Evolutionary conservation across 2,888 invertebrate genomes (phyloP), one percentile per base, ranked within the genome.

Genomic region (Hypercompe scribonia): DNA sequence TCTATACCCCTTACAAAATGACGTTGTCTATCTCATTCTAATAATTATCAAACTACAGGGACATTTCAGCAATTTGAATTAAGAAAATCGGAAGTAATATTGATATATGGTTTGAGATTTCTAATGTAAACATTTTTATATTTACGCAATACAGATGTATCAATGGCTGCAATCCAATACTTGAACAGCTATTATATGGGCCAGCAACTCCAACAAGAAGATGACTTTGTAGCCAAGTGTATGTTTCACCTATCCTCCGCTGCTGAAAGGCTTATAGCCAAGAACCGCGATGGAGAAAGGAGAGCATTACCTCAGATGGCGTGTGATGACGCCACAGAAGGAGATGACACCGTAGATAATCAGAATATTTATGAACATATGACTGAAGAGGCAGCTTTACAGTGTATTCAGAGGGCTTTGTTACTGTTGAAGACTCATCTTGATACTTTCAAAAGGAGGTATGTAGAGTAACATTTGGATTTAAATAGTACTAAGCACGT

Each of bases 181-280:
- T 96, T 99, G 73, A 99, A 99, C 91, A 97, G 98, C 88, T 99
- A 98, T 92, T 99, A 99, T 92, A 98, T 99, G 97, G 98, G 98
- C 13, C 98, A 98, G 77, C 98, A 98, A 88, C 91, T 99, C 65
- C 98, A 98, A 82, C 97, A 98, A 85, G 99, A 99, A 92, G 98
- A 98, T 76, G 99, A 99, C 88, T 99, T 99, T 91, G 98, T 99
- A 1, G 97, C 98, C 64, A 97, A 98, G 82, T 99, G 99, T 90
- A 99, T 99, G 99, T 97, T 98, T 70, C 98, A 98, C 91, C 96
- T 99, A 65, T 97, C 97, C 50, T 98, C 98, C 64, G 98, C 98
- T 1, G 97, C 98, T 1, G 97, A 97, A 84, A 97, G 98, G 80
- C 94, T 98, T 39, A 94, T 93, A 79, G 88, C 90, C 2, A 95